Evolutionary conservation across 2,797 vertebrate genomes (phyloP).

Genomic region (Acrocephalus scirpaceus): DNA sequence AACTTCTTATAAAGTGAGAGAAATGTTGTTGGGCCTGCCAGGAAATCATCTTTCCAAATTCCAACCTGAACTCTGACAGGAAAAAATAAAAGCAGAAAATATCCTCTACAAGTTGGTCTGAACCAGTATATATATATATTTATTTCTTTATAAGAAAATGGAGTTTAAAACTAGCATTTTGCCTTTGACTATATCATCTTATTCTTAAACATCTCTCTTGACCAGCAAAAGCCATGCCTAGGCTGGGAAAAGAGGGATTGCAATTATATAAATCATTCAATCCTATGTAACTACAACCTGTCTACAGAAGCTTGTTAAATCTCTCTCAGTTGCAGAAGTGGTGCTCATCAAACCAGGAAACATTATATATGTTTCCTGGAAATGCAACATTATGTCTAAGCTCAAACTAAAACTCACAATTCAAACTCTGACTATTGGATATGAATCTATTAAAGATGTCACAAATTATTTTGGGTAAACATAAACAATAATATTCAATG

Average conservation of each 20-base stretch:
- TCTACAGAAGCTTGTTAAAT: background rate
- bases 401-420: background rate
- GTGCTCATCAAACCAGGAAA: background rate
- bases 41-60: background rate
- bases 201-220: background rate
- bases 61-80: background rate
- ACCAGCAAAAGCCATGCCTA: background rate
- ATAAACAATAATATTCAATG: background rate
- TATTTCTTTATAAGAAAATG: background rate
- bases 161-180: background rate
- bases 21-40: background rate
- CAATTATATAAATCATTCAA: background rate
- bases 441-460: background rate
- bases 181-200: background rate
- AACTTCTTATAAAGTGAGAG: background rate
- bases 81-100: background rate
- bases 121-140: background rate
- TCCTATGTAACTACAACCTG: background rate
- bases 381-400: background rate
- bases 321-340: background rate
- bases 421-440: background rate
- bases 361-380: background rate
- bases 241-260: background rate
- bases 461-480: background rate
- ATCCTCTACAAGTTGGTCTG: background rate